These are phyloP conservation scores for Columbina picui DNA, from an alignment of 2,113 vertebrate species.

Conservation along the genomic window DNA sequence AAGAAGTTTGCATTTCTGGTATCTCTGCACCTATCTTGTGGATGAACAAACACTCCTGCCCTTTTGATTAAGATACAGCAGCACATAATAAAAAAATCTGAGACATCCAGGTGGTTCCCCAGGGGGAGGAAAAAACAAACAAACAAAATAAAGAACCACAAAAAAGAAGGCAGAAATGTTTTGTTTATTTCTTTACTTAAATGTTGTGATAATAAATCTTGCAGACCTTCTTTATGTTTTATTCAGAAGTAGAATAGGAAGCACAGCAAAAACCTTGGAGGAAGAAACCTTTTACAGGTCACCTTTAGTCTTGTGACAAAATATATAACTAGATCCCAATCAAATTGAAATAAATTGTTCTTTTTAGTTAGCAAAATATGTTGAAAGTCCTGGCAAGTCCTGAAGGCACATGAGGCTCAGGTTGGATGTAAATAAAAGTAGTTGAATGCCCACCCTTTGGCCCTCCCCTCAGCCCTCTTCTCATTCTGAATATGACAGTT, in stretches of 20 bases:
- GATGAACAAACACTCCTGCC: neutral
- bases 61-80: neutral
- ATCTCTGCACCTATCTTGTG: neutral
- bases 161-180: neutral
- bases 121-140: no score
- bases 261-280: neutral
- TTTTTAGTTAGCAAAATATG: neutral
- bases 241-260: neutral
- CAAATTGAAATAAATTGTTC: neutral
- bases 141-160: neutral
- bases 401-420: neutral
- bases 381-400: neutral
- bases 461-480: neutral
- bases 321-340: neutral
- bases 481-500: neutral
- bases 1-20: neutral
- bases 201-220: neutral
- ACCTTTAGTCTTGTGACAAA: neutral
- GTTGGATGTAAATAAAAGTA: neutral
- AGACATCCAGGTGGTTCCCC: neutral
- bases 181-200: neutral
- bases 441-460: neutral
- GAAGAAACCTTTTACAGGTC: neutral
- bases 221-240: neutral
- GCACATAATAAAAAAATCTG: neutral